These are phyloP conservation scores for Drosophila teissieri DNA, from an alignment of 1,140 invertebrate species.

Conservation along the genomic window DNA sequence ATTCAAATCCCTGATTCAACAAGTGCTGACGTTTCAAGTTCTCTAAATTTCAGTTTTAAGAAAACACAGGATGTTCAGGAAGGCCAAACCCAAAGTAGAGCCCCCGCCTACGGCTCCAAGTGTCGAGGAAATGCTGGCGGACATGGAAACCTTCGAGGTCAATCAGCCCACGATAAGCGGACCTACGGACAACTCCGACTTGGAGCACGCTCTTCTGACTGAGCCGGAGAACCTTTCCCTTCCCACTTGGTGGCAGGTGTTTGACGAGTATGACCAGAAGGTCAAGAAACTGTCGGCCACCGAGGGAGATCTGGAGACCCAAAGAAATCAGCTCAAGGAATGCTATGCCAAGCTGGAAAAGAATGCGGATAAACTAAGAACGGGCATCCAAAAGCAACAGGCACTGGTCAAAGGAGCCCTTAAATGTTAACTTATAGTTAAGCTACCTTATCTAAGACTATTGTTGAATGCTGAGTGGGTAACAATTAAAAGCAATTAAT, in stretches of 20 bases:
- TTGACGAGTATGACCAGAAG: constrained; percentile 69
- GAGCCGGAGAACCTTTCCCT: constrained; percentile 52
- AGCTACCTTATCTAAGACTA: no score
- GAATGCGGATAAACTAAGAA: constrained; percentile 40
- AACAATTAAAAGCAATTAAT: no score
- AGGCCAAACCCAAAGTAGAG: constrained; percentile 58
- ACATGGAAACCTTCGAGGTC: constrained; percentile 70
- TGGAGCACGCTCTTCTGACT: constrained; percentile 56
- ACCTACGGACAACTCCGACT: constrained; percentile 20
- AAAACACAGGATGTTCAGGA: constrained; percentile 66
- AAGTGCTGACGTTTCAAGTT: constrained; percentile 44
- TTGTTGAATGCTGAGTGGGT: no score
- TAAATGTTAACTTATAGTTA: constrained; percentile 19
- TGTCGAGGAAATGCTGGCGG: constrained; percentile 63
- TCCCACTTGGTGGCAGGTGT: constrained; percentile 62
- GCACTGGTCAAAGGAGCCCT: constrained; percentile 42
- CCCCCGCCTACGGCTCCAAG: constrained; percentile 64
- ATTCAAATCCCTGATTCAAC: background rate
- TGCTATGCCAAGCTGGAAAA: constrained; percentile 57
- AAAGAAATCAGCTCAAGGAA: constrained; percentile 41
- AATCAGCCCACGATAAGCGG: constrained; percentile 12
- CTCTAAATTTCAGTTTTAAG: constrained; percentile 3
- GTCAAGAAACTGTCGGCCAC: constrained; percentile 44
- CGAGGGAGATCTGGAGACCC: constrained; percentile 33
- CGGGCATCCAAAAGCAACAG: constrained; percentile 57